These are phyloP conservation scores for Drosophila pullipes DNA, from an alignment of 2,888 invertebrate species.

Conservation along the genomic window DNA sequence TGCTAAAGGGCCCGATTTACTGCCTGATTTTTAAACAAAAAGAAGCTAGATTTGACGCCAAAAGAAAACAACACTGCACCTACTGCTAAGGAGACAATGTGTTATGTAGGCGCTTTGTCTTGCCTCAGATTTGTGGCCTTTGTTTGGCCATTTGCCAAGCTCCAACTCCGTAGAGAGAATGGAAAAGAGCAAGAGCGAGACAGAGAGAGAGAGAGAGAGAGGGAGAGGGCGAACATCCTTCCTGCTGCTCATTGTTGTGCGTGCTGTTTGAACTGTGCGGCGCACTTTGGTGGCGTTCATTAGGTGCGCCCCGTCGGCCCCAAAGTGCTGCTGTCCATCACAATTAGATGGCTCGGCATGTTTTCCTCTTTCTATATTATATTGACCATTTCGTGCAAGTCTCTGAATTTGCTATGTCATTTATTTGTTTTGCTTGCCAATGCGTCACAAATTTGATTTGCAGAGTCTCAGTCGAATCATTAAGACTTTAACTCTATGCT, in stretches of 20 bases:
- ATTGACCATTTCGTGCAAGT: constrained; percentile 22
- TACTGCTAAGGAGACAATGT: background rate
- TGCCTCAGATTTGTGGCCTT: constrained; percentile 52
- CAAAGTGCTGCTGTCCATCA: constrained; percentile 73
- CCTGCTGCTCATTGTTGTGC: constrained; percentile 25
- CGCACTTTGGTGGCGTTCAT: constrained; percentile 69
- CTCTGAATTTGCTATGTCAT: constrained; percentile 27
- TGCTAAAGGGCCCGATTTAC: background rate
- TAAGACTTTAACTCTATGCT: constrained; percentile 11
- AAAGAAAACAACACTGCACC: background rate
- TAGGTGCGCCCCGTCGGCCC: constrained; percentile 48
- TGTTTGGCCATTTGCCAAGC: constrained; percentile 54
- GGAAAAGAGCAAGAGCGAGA: background rate
- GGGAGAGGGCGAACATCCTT: constrained; percentile 20
- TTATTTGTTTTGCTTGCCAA: constrained; percentile 29
- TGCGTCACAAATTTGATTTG: constrained; percentile 37
- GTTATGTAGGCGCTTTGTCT: constrained; percentile 10
- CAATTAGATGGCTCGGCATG: constrained; percentile 54
- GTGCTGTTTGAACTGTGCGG: constrained; percentile 50
- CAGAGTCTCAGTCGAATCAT: constrained; percentile 31
- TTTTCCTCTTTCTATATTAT: background rate
- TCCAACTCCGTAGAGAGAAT: constrained; percentile 12
- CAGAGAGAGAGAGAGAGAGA: background rate
- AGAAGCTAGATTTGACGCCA: background rate
- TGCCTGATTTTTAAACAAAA: background rate